Percentiles rank a stretch among this genome's conserved stretches.
phyloP scores from a whole-genome alignment of 2,888 invertebrate species.

The Trypoxylon attenuatum region DNA sequence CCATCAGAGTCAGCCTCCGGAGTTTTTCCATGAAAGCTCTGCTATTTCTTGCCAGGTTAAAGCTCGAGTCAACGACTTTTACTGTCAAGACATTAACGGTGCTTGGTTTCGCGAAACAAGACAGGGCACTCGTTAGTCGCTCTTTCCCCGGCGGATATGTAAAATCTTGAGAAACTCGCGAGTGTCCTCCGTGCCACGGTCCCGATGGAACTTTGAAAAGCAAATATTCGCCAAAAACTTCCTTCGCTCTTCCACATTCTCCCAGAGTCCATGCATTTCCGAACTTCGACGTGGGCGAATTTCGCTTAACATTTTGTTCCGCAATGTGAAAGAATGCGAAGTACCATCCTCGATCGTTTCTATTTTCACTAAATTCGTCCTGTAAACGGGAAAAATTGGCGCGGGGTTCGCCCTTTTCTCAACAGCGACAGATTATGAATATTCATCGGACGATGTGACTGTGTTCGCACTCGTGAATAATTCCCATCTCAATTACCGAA shows the following conservation, averaged over 20 bases:
- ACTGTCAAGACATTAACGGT: background rate
- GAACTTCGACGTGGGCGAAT: background rate
- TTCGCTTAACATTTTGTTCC: background rate
- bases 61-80: background rate
- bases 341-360: background rate
- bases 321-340: background rate
- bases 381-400: background rate
- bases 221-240: constrained; percentile 6
- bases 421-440: background rate
- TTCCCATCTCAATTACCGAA: background rate
- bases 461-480: background rate
- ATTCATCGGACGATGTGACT: background rate
- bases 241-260: background rate
- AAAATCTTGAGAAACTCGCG: constrained; percentile 10
- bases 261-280: background rate
- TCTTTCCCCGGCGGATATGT: constrained; percentile 5
- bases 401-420: background rate
- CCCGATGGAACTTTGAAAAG: background rate
- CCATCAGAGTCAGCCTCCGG: no score
- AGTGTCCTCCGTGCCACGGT: background rate
- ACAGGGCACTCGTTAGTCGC: background rate
- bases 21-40: no score
- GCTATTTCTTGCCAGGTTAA: no score
- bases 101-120: background rate
- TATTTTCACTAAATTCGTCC: background rate